Base-by-base conservation (phyloP, 2,888 invertebrate genomes). In the Eupithecia centaureata region DNA sequence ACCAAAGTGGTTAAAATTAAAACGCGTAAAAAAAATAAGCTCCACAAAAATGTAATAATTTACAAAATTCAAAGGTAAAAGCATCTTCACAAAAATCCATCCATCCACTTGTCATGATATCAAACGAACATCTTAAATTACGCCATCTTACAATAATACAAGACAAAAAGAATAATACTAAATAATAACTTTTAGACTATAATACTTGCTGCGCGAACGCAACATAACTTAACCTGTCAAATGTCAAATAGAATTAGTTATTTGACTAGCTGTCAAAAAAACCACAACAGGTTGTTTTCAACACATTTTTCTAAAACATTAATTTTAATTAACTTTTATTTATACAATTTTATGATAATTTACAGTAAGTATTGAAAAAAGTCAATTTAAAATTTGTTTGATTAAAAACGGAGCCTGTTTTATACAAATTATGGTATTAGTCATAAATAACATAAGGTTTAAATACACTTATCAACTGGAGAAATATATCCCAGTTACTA, bases 91-190 rank as follows among this genome's bases (percentile, higher is more conserved):
- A 87, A 81, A 86, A 83, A 82, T 75, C 79, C 88, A 88, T 87
- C 83, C 87, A 69, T 65, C n/a, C n/a, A 86, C 89, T 90, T 92
- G 92, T 92, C 93, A 92, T 91, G 92, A 87, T 89, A 85, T 86
- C 88, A 86, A 86, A 83, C 82, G 88, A 91, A 91, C 89, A 90
- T 87, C 91, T 91, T 88, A 90, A 88, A 47, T 85, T 89, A 92
- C 91, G 92, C 92, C 92, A 92, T 92, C 93, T 91, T 92, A 91
- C 25, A 27, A 75, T 82, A 78, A 81, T 84, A 85, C 81, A 76
- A 83, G 86, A 83, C 86, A 83, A 85, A 85, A 76, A 85, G 82
- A 83, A 88, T 88, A 87, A 87, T 89, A 91, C 84, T 87, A 86
- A 76, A 79, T 78, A 78, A 80, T 66, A 72, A 73, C 80, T 83